A percentile compares a stretch with the other conserved stretches of the same genome.
phyloP scores from a whole-genome alignment of 2,113 vertebrate species.

The Zootoca vivipara region DNA sequence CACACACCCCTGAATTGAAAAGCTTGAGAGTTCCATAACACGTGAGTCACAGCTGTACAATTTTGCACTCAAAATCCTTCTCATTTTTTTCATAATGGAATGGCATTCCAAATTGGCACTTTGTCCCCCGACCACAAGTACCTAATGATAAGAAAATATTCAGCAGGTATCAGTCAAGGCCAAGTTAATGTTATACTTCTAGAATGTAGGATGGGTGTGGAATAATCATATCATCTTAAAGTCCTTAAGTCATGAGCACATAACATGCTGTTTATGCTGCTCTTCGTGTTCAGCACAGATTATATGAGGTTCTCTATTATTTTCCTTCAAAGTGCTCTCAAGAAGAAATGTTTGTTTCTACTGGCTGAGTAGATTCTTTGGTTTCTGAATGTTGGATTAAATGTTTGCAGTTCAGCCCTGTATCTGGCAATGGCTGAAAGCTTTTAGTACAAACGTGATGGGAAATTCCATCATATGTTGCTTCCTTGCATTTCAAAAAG shows the following conservation, averaged over 20 bases:
- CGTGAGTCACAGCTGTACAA: too few relatives aligned
- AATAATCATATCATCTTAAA: neutral
- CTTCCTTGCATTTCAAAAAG: neutral
- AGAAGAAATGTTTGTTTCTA: neutral
- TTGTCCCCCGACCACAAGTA: too few relatives aligned
- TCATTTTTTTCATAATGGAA: neutral
- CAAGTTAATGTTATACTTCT: neutral
- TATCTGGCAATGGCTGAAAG: neutral
- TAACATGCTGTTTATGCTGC: neutral
- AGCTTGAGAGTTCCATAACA: neutral
- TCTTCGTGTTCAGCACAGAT: neutral
- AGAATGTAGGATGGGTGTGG: neutral
- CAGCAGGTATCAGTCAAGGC: neutral
- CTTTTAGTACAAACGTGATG: neutral
- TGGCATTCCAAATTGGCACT: neutral
- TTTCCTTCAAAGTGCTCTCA: neutral
- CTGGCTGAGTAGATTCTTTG: neutral
- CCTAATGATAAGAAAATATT: neutral
- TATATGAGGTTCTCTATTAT: neutral
- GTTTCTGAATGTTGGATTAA: neutral
- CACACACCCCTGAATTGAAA: neutral
- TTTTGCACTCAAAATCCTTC: too few relatives aligned
- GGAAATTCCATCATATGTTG: neutral
- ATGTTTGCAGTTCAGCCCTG: neutral
- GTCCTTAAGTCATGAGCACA: neutral